A percentile compares a stretch with the other conserved stretches of the same genome.
These are phyloP conservation scores for Callyntrura sp. DNA, from an alignment of 2,888 invertebrate genomes.

Conservation along the genomic window DNA sequence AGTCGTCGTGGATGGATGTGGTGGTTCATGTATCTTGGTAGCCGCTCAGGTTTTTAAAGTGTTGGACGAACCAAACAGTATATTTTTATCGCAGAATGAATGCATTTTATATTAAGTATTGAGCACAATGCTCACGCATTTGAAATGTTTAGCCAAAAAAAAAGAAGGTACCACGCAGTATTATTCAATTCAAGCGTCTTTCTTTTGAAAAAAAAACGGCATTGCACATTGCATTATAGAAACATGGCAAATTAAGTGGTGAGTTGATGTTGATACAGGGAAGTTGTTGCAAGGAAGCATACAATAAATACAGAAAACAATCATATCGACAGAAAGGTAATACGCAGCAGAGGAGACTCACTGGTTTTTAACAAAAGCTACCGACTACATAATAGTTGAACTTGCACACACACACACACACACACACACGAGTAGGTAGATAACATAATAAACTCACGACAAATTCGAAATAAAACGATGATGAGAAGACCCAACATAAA, in stretches of 20 bases:
- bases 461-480: neutral
- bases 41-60: no score
- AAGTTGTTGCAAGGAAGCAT: neutral
- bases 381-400: neutral
- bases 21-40: neutral
- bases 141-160: neutral
- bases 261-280: neutral
- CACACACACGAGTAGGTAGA: neutral
- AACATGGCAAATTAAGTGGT: neutral
- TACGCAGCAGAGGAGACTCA: no score
- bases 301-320: no score
- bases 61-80: neutral
- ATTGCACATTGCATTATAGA: slow-evolving; percentile 13
- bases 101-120: neutral
- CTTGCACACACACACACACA: slow-evolving; percentile 3
- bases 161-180: no score
- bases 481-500: neutral
- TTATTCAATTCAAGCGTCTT: no score
- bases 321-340: neutral
- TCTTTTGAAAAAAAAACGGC: no score
- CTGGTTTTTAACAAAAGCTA: no score
- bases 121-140: neutral
- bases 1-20: neutral
- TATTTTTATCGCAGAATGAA: neutral
- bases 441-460: neutral